These are phyloP conservation scores for Ganaspis brasiliensis DNA, from an alignment of 2,888 invertebrate species.

Conservation along the genomic window DNA sequence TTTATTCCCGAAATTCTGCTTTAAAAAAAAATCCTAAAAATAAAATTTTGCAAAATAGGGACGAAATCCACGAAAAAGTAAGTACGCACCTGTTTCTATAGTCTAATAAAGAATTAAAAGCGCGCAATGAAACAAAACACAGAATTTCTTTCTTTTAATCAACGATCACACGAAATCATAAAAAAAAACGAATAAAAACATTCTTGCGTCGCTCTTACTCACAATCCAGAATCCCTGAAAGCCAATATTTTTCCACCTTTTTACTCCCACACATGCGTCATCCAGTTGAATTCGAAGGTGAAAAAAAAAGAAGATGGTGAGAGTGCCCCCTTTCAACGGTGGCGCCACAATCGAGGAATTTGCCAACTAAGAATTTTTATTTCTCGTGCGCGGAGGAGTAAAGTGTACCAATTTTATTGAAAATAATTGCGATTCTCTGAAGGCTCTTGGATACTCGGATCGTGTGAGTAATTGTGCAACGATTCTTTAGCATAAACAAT, in stretches of 20 bases:
- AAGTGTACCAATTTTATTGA: slow-evolving; percentile 77
- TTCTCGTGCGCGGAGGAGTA: slow-evolving; percentile 75
- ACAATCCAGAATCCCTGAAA: slow-evolving; percentile 26
- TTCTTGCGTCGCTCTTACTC: slow-evolving; percentile 4
- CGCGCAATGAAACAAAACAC: background rate
- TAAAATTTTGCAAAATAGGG: too few relatives aligned
- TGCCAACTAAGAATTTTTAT: slow-evolving; percentile 74
- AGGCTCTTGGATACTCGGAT: slow-evolving; percentile 66
- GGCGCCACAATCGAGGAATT: slow-evolving; percentile 77
- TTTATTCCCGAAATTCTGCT: too few relatives aligned
- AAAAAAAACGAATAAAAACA: slow-evolving; percentile 4
- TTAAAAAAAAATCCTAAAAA: too few relatives aligned
- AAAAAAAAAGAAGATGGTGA: slow-evolving; percentile 40
- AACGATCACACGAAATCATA: background rate
- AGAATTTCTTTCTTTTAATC: background rate
- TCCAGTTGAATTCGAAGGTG: slow-evolving; percentile 33
- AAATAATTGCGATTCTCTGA: slow-evolving; percentile 74
- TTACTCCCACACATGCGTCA: slow-evolving; percentile 27
- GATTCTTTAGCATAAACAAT: slow-evolving; percentile 57
- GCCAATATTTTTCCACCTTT: slow-evolving; percentile 28
- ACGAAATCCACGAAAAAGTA: too few relatives aligned
- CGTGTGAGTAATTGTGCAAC: slow-evolving; percentile 70
- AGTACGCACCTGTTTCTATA: background rate
- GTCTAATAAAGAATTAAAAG: background rate
- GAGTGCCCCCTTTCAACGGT: slow-evolving; percentile 40